Evolutionary conservation across 2,113 vertebrate genomes (phyloP), one percentile per base, ranked within the genome.

Genomic region (Python bivittatus): DNA sequence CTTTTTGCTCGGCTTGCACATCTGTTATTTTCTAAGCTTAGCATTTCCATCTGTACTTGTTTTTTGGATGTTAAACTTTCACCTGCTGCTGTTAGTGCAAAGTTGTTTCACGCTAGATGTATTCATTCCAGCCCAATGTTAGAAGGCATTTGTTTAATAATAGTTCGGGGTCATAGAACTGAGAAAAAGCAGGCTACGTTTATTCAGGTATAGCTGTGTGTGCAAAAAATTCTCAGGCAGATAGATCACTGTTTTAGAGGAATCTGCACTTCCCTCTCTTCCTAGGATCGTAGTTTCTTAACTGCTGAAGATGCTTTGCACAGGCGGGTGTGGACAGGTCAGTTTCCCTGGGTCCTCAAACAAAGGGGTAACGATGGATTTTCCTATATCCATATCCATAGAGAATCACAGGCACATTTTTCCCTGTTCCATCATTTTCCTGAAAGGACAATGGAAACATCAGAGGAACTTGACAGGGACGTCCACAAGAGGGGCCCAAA

Each of bases 1-100:
- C 54, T 33, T 91, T 91, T 91, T 91, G 27, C 86, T 94, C 2
- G 57, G 87, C 48, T 53, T 60, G 94, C 92, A 90, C 91, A 0
- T 52, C 92, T 54, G 79, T 56, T 90, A 17, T 57, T 92, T 58
- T 91, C 89, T 92, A 38, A 4, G 33, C 0, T 0, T 1, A 52
- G 58, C 22, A 33, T 38, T 84, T 90, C 90, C 84, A 53, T 91
- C 85, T 90, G 42, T 1, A 23, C 17, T 44, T 54, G 42, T 53
- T 84, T 52, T 60, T 88, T 84, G 68, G 68, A 79, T 38, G 68
- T 79, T 2, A 42, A n/a, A 17, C 2, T 22, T 84, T 83, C 12
- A 42, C 25, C 84, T 61, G 44, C 42, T 92, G 79, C 15, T 84
- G 2, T 85, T 64, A 85, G 29, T 48, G 29, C 52, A 61, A 89